Base-by-base conservation (phyloP, 1,140 invertebrate genomes). In the Drosophila sechellia region DNA sequence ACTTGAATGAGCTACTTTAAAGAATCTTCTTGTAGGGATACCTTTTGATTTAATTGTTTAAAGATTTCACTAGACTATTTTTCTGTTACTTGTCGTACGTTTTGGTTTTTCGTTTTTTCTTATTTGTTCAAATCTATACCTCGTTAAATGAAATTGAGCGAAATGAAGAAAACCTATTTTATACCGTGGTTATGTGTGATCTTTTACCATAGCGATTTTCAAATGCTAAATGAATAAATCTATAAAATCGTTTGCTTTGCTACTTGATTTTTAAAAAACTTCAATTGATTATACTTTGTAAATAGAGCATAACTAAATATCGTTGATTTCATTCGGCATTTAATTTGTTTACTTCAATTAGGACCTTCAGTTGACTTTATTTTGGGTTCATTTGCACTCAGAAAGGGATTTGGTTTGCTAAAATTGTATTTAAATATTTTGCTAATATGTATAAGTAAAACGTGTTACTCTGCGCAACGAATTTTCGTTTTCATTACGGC, bases 361-460 rank as follows among this genome's bases (percentile, higher is more conserved):
- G 46, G 52, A 76, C 46, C 35, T 27, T 25, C 34, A 4, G 31
- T 12, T 25, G 15, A 48, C 52, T 15, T 17, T 64, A 43, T 40
- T 52, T 74, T 46, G 5, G 46, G 39, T 43, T 76, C 43, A 37
- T 76, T 60, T 56, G 70, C 58, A 49, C 65, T 64, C 59, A 65
- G 45, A 79, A 77, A 86, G 72, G 73, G 83, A 65, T 66, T 89
- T 74, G 70, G 48, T 74, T 71, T 79, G 76, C 83, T 87, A 87
- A 87, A 87, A 87, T 89, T 86, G 69, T 43, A 77, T 79, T 87
- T 87, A 87, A 87, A 89, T 87, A 87, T 89, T 87, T 87, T 83
- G 84, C 84, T 89, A 85, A 89, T 87, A 89, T 89, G 68, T 89
- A 79, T 87, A 83, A 87, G 83, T 87, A 87, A 87, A 87, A 89